A percentile compares a stretch with the other conserved stretches of the same genome.
Conservation (phyloP, 92 coral and sea anemone species). For the Anthopleura xanthogrammica region DNA sequence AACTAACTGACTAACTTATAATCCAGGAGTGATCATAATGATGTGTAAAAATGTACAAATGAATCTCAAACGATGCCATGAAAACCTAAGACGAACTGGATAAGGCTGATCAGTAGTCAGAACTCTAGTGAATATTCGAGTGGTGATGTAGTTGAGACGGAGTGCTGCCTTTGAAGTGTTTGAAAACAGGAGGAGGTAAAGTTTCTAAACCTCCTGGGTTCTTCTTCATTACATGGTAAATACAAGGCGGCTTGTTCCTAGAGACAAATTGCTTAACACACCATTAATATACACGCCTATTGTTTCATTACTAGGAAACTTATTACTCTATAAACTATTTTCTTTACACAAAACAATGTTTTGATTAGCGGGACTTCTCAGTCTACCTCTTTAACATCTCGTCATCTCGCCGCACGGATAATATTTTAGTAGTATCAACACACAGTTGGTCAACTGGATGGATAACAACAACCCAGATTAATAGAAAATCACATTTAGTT, state of each 20-base stretch:
- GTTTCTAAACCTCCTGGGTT: neutral
- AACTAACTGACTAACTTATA: too few species aligned
- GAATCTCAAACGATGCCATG: too few species aligned
- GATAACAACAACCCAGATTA: too few species aligned
- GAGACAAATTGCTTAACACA: neutral
- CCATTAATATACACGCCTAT: neutral
- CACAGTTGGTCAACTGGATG: neutral
- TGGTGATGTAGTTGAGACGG: too few species aligned
- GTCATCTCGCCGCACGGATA: neutral
- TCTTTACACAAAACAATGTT: neutral
- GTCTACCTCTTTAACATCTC: neutral
- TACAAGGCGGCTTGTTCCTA: slow-evolving; percentile 8
- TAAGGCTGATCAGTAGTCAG: too few species aligned
- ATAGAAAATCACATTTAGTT: too few species aligned
- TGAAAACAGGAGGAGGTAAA: neutral
- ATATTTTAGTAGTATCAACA: neutral
- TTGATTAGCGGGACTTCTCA: neutral
- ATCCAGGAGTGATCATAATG: too few species aligned
- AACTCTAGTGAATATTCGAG: too few species aligned
- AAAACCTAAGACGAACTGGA: too few species aligned
- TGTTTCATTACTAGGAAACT: neutral
- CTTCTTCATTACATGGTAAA: neutral
- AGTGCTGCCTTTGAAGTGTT: neutral
- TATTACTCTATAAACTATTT: neutral
- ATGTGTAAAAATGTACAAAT: too few species aligned